Percentiles rank a stretch among this genome's conserved stretches.
Conservation (phyloP, 1,140 invertebrate species). For the Araneus ventricosus region DNA sequence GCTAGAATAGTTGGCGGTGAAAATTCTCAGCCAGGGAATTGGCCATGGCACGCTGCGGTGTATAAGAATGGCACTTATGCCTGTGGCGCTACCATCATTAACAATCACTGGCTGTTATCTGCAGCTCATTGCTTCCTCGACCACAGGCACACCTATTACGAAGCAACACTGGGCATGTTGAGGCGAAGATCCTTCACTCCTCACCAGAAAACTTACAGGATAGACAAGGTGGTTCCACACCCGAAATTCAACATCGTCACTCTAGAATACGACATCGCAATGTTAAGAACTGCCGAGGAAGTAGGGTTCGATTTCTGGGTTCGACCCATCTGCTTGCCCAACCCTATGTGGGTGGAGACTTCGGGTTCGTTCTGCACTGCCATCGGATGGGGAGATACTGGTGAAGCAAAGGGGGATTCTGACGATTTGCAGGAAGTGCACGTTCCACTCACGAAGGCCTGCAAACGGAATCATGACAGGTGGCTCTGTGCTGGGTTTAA, state of each 20-base stretch:
- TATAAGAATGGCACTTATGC: slow-evolving; percentile 68
- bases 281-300: slow-evolving; percentile 33
- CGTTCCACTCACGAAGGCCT: slow-evolving; percentile 55
- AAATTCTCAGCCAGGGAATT: slow-evolving; percentile 43
- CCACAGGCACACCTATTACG: slow-evolving; percentile 59
- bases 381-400: slow-evolving; percentile 71
- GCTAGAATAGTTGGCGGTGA: slow-evolving; percentile 65
- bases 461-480: slow-evolving; percentile 80
- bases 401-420: slow-evolving; percentile 49
- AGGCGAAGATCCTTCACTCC: slow-evolving; percentile 61
- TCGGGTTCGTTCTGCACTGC: slow-evolving; percentile 62
- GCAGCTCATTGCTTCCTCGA: slow-evolving; percentile 69
- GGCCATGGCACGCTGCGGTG: slow-evolving; percentile 72
- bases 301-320: slow-evolving; percentile 55
- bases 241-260: slow-evolving; percentile 70
- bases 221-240: slow-evolving; percentile 38
- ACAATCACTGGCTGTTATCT: slow-evolving; percentile 45
- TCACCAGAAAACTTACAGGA: slow-evolving; percentile 57
- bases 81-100: slow-evolving; percentile 66
- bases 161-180: slow-evolving; percentile 60
- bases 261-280: slow-evolving; percentile 61
- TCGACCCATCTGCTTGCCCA: slow-evolving; percentile 64
- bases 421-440: slow-evolving; percentile 53
- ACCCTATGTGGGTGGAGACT: not conserved
- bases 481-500: slow-evolving; percentile 91